Percentiles rank a stretch among this genome's conserved stretches.
Conservation (phyloP, 2,797 vertebrate species). For the Natrix natrix region DNA sequence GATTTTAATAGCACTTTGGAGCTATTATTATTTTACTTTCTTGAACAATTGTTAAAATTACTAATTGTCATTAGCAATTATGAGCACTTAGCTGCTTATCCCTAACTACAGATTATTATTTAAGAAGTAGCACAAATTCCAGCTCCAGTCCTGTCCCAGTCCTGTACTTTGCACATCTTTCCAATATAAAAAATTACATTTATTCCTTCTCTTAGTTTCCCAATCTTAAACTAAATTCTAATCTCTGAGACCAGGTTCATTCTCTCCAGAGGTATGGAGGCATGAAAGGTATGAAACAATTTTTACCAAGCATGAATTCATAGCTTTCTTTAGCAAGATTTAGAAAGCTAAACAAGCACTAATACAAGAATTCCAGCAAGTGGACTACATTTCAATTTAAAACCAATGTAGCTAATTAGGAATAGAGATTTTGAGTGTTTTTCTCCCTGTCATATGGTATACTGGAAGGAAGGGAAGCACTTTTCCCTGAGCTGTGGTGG, state of each 20-base stretch:
- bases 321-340: neutral
- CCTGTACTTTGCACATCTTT: neutral
- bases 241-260: neutral
- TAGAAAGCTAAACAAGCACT: neutral
- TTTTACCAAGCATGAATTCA: neutral
- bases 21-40: neutral
- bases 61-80: neutral
- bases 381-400: neutral
- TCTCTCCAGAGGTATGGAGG: neutral
- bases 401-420: neutral
- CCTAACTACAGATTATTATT: neutral
- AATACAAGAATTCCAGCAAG: neutral
- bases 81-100: neutral
- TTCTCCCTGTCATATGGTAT: neutral
- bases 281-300: neutral
- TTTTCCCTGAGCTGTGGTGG: neutral
- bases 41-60: neutral
- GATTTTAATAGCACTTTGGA: neutral
- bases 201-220: neutral
- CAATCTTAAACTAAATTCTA: neutral
- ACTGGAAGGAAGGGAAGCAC: neutral
- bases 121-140: neutral
- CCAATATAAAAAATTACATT: neutral
- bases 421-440: neutral
- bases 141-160: neutral